Base-by-base conservation (phyloP, 2,888 invertebrate genomes). In the Hirtodrosophila alboralis region DNA sequence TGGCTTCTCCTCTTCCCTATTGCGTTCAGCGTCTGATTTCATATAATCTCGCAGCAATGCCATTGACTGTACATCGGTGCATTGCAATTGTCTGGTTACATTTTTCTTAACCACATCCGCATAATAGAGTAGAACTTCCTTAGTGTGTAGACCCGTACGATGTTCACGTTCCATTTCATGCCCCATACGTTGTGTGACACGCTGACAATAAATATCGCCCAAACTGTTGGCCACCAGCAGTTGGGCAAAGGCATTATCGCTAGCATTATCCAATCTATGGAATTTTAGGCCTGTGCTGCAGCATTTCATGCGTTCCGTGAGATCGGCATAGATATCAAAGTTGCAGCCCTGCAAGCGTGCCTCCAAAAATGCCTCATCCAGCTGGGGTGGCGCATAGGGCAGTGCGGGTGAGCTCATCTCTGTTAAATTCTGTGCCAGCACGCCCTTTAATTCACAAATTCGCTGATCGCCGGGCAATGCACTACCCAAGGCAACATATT, bases 201-300 rank as follows among this genome's bases (percentile, higher is more conserved):
- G 81, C 47, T 80, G 79, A n/a, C 72, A 68, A 45, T 31, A 88
- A 0, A 90, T 44, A 37, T 90, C 90, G 0, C 90, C 90, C 28
- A 84, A 59, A 4, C 89, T 89, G 34, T 77, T 89, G n/a, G 84
- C 63, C 0, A 75, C 85, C 1, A 90, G 30, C 0, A 90, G 58
- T 4, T 78, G 64, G 0, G 83, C 70, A 21, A 74, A 71, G 0
- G 75, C 56, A 0, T 58, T 41, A 18, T 77, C 61, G 12, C 13
- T 58, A 12, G 77, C 40, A 0, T 47, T 37, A 3, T 60, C 28
- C 10, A 75, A 31, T 1, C 49, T 40, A 5, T 72, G 67, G 52
- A 89, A 87, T 2, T 69, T 64, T 2, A 90, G 44, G 0, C 90
- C 90, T 0, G 89, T 89, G 0, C 53, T 79, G 53, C 87, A 88